A percentile compares a stretch with the other conserved stretches of the same genome.
These are phyloP conservation scores for Lerema accius DNA, from an alignment of 1,140 invertebrate genomes.

Conservation along the genomic window DNA sequence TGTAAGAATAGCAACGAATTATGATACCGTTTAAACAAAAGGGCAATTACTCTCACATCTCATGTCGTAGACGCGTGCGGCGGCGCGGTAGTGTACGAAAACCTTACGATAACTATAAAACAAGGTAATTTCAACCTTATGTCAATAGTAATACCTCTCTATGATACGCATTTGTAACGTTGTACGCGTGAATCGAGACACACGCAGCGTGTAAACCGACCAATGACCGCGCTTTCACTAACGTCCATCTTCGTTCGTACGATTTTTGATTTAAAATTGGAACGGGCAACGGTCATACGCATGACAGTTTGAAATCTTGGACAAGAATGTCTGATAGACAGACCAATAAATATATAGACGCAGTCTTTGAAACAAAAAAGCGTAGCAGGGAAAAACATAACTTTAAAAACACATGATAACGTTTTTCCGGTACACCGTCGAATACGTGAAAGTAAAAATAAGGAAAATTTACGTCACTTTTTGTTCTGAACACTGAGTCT, in stretches of 20 bases:
- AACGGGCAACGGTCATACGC: slow-evolving; percentile 51
- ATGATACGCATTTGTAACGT: slow-evolving; percentile 33
- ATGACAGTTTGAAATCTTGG: slow-evolving; percentile 43
- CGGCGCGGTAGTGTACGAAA: slow-evolving; percentile 71
- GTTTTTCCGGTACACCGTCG: too few relatives aligned
- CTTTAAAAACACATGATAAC: too few relatives aligned
- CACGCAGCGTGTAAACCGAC: slow-evolving; percentile 67
- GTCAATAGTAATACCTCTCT: background rate
- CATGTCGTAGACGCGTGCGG: slow-evolving; percentile 59
- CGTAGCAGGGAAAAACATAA: too few relatives aligned
- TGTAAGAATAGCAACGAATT: slow-evolving; percentile 40
- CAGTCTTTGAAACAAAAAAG: too few relatives aligned
- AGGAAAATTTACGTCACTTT: too few relatives aligned
- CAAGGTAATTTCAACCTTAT: slow-evolving; percentile 44
- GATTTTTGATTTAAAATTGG: slow-evolving; percentile 73
- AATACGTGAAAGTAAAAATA: too few relatives aligned
- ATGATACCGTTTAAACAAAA: slow-evolving; percentile 63
- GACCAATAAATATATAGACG: too few relatives aligned
- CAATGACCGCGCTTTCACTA: slow-evolving; percentile 80
- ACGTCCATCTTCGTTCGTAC: slow-evolving; percentile 67
- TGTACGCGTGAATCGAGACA: slow-evolving; percentile 58
- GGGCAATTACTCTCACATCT: slow-evolving; percentile 67
- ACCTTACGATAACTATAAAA: slow-evolving; percentile 35
- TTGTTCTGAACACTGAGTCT: too few relatives aligned
- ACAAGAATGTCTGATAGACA: background rate